A percentile compares a stretch with the other conserved stretches of the same genome.
These are phyloP conservation scores for Cyrtorhinus lividipennis DNA, from an alignment of 1,140 invertebrate species.

Conservation along the genomic window DNA sequence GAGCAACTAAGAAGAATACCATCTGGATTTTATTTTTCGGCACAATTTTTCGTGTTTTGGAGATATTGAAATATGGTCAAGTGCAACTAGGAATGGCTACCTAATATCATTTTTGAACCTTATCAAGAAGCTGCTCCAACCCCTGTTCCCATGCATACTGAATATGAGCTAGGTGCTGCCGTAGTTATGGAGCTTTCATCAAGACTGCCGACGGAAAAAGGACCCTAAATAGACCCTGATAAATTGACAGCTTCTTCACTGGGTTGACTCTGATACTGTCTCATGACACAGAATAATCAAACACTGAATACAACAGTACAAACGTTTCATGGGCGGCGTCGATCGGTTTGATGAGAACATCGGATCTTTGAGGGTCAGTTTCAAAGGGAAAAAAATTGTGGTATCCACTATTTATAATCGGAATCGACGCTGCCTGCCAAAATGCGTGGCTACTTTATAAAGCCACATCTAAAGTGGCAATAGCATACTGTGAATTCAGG, in stretches of 20 bases:
- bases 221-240: background rate
- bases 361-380: too few relatives aligned
- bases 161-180: background rate
- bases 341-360: too few relatives aligned
- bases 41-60: background rate
- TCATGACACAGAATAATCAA: background rate
- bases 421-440: conserved; percentile 6
- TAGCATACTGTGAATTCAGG: background rate
- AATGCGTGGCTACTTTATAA: background rate
- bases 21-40: background rate
- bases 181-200: too few relatives aligned
- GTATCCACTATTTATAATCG: background rate
- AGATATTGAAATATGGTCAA: background rate
- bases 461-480: background rate
- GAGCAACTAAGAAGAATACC: too few relatives aligned
- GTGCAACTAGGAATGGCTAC: background rate
- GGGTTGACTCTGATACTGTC: background rate
- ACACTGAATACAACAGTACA: too few relatives aligned
- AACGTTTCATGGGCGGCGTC: too few relatives aligned
- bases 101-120: background rate
- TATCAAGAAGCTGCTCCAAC: background rate
- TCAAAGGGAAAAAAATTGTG: conserved; percentile 5
- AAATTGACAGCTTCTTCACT: background rate
- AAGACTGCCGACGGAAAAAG: too few relatives aligned
- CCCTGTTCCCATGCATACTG: background rate